Evolutionary conservation across 2,797 vertebrate genomes (phyloP).

Genomic region (Halcyon leucocephala): DNA sequence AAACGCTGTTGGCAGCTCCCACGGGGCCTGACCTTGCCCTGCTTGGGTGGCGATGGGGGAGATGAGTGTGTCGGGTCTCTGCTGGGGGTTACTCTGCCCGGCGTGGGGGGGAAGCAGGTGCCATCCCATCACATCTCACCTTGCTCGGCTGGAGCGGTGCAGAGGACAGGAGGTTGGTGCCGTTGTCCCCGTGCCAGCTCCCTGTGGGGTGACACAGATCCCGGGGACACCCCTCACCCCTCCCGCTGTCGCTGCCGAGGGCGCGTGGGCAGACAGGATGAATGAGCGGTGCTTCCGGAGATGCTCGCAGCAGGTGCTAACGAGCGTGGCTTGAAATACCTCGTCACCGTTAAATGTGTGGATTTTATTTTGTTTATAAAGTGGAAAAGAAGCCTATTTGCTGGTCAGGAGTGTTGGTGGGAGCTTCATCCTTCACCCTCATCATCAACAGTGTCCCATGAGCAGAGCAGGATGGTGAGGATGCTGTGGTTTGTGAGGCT

Average conservation of each 20-base stretch:
- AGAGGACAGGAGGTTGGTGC: neutral
- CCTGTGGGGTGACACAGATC: neutral
- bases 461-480: accelerated
- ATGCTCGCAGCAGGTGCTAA: neutral
- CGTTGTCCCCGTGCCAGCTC: neutral
- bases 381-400: neutral
- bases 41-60: neutral
- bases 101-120: too few relatives aligned
- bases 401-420: neutral
- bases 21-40: neutral
- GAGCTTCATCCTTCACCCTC: neutral
- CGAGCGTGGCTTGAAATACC: neutral
- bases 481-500: neutral
- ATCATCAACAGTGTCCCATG: neutral
- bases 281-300: neutral
- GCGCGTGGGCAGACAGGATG: neutral
- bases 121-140: accelerated
- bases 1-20: neutral
- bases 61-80: neutral
- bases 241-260: neutral
- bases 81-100: neutral
- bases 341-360: neutral
- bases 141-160: neutral
- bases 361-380: neutral
- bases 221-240: neutral